Conservation (phyloP, 2,888 invertebrate genomes). For the Acanthococcus lagerstroemiae region DNA sequence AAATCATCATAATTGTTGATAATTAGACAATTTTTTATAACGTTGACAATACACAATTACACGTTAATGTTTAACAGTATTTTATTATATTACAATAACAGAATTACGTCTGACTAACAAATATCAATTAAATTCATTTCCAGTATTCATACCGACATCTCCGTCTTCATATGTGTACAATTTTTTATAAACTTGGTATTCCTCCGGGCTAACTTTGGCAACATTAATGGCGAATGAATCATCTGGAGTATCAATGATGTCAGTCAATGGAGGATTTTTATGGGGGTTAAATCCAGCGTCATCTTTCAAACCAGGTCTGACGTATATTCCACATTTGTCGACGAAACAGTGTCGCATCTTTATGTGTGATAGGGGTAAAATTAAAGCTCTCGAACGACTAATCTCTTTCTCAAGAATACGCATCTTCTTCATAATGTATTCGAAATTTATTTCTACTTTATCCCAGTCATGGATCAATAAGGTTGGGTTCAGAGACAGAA, state of each 20-base stretch:
- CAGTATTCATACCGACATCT: neutral
- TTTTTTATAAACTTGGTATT: conserved; percentile 33
- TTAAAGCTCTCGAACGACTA: conserved; percentile 6
- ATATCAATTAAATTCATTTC: too few relatives aligned
- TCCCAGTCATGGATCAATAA: conserved; percentile 13
- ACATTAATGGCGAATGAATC: conserved; percentile 31
- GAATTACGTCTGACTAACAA: too few relatives aligned
- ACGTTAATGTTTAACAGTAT: too few relatives aligned
- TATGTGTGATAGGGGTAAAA: conserved; percentile 10
- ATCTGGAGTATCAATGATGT: conserved; percentile 32
- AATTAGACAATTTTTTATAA: too few relatives aligned
- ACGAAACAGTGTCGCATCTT: conserved; percentile 13
- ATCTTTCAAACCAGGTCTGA: conserved; percentile 27
- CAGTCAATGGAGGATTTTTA: conserved; percentile 32
- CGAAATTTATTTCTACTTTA: conserved; percentile 8
- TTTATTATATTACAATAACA: too few relatives aligned
- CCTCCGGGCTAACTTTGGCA: conserved; percentile 32
- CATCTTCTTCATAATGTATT: conserved; percentile 14
- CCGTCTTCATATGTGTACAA: conserved; percentile 20
- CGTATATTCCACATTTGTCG: conserved; percentile 14
- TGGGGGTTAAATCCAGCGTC: neutral
- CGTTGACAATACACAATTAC: too few relatives aligned
- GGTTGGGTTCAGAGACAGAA: conserved; percentile 1
- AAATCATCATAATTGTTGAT: too few relatives aligned
- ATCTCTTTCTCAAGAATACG: conserved; percentile 10